phyloP scores from a whole-genome alignment of 1,140 invertebrate species.

The Sinonovacula constricta region DNA sequence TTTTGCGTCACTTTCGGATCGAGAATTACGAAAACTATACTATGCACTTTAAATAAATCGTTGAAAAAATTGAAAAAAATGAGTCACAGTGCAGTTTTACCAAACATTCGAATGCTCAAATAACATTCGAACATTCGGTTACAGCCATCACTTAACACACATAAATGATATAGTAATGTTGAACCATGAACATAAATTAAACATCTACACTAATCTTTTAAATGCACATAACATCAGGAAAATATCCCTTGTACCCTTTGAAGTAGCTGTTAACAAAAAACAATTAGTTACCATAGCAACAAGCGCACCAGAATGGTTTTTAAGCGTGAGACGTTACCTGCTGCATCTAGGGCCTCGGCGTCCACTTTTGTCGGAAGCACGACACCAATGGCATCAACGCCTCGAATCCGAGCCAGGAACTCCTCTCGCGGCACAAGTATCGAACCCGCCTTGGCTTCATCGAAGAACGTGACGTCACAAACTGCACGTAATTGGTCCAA shows the following conservation, averaged over 20 bases:
- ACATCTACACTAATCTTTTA: not conserved
- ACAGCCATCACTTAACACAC: not conserved
- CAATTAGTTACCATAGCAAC: not conserved
- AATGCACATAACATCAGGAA: not conserved
- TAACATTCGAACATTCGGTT: too few species aligned
- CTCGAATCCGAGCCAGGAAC: constrained; percentile 84
- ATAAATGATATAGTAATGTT: not conserved
- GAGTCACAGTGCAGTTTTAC: too few species aligned
- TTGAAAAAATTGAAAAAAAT: too few species aligned
- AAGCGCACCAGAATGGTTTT: not conserved
- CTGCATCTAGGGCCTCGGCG: constrained; percentile 84
- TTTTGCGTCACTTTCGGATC: too few species aligned
- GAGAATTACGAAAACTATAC: too few species aligned
- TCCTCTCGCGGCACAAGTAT: constrained; percentile 79
- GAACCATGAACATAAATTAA: not conserved
- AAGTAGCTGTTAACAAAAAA: too few species aligned
- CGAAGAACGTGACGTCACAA: constrained; percentile 48
- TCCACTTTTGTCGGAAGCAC: constrained; percentile 91
- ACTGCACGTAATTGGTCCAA: too few species aligned
- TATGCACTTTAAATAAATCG: too few species aligned
- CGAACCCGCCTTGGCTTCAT: constrained; percentile 30
- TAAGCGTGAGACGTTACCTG: constrained; percentile 76
- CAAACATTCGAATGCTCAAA: too few species aligned
- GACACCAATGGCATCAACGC: constrained; percentile 89
- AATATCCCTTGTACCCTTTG: not conserved